Percentiles rank a stretch among this genome's conserved stretches.
Conservation (phyloP, 2,797 vertebrate species). For the Macropodus opercularis region DNA sequence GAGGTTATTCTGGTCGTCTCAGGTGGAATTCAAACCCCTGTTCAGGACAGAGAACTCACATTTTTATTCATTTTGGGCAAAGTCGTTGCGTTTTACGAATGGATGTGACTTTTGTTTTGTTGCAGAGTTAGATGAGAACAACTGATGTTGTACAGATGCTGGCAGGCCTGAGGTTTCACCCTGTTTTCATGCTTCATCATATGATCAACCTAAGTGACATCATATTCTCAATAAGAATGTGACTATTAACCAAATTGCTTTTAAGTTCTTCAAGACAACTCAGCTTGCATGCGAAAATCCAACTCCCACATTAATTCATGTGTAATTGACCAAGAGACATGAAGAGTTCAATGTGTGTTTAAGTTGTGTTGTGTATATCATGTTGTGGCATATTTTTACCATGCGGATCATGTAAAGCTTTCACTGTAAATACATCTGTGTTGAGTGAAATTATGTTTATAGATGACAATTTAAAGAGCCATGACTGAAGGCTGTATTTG, state of each 20-base stretch:
- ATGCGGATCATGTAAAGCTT: conserved; percentile 5
- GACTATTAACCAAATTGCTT: not conserved
- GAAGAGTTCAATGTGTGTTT: not conserved
- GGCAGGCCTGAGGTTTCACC: not conserved
- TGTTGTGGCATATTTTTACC: conserved; percentile 8
- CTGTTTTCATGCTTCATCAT: not conserved
- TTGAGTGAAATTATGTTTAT: not conserved
- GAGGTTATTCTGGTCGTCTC: conserved; percentile 7
- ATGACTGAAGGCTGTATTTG: not conserved
- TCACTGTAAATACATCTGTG: conserved; percentile 23
- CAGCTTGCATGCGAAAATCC: not conserved
- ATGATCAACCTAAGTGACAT: not conserved
- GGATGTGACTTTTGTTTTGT: not conserved
- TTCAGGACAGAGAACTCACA: conserved; percentile 35
- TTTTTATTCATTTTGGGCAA: conserved; percentile 10
- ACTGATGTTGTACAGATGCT: not conserved
- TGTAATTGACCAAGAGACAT: not conserved
- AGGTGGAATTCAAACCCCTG: not conserved
- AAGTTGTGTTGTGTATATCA: not conserved
- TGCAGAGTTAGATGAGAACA: not conserved
- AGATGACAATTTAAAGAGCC: not conserved
- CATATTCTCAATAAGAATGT: not conserved
- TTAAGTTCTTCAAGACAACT: not conserved
- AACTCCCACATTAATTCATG: not conserved
- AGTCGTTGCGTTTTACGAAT: not conserved